Evolutionary conservation across 2,888 invertebrate genomes (phyloP).

Genomic region (Scaptomyza caliginosa): DNA sequence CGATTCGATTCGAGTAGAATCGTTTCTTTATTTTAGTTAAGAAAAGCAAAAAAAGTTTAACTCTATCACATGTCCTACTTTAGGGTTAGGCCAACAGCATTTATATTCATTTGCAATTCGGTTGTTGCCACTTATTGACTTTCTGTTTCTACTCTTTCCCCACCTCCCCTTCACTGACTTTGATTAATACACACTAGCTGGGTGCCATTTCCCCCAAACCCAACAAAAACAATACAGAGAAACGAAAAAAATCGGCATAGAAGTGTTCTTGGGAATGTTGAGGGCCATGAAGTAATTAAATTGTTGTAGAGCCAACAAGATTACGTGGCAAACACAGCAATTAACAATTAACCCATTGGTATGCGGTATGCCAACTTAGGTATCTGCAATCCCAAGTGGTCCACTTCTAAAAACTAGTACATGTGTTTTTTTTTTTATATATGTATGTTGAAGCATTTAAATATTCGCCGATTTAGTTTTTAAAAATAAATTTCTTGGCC

Average conservation of each 20-base stretch:
- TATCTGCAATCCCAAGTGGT: conserved; percentile 20
- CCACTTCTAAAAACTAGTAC: conserved; percentile 12
- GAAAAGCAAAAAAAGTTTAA: no score
- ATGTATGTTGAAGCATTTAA: conserved; percentile 11
- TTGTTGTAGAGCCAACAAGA: conserved; percentile 19
- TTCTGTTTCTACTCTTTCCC: not conserved
- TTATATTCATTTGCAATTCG: conserved; percentile 64
- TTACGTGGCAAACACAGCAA: conserved; percentile 16
- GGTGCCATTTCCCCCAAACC: no score
- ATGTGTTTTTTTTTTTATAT: no score
- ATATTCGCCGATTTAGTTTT: conserved; percentile 20
- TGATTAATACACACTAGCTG: conserved; percentile 30
- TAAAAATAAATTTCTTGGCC: conserved; percentile 20
- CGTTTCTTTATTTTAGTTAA: no score
- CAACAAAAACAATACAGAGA: not conserved
- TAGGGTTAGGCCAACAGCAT: conserved; percentile 35
- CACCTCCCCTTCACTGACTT: conserved; percentile 1
- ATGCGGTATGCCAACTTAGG: conserved; percentile 12
- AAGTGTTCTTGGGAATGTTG: not conserved
- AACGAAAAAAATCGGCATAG: not conserved
- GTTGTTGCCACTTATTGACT: conserved; percentile 53
- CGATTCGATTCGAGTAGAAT: no score
- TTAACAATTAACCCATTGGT: conserved; percentile 55
- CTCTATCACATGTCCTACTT: conserved; percentile 25
- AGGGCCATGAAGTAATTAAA: conserved; percentile 38